Evolutionary conservation across 2,888 invertebrate species (phyloP).

Genomic region (Cheilosia vulpina): DNA sequence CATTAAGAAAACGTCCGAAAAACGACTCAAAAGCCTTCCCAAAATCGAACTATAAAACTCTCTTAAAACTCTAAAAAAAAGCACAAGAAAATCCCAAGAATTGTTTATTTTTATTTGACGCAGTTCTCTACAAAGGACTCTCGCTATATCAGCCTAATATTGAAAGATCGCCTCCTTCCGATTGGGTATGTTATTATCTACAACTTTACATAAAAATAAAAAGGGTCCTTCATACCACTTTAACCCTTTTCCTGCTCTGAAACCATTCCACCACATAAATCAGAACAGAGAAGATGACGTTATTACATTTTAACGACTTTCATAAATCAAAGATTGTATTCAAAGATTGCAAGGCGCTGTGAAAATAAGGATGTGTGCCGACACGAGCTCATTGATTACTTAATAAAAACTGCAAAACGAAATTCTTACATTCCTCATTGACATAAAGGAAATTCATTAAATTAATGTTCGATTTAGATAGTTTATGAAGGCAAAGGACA

Average conservation of each 20-base stretch:
- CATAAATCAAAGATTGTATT: slow-evolving; percentile 69
- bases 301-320: slow-evolving; percentile 64
- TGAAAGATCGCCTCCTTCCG: background rate
- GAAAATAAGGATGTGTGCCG: slow-evolving; percentile 23
- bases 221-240: background rate
- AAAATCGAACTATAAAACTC: too few relatives aligned
- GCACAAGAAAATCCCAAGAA: too few relatives aligned
- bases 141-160: background rate
- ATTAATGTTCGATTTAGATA: too few relatives aligned
- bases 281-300: slow-evolving; percentile 52
- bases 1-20: too few relatives aligned
- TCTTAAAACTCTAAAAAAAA: too few relatives aligned
- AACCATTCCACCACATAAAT: slow-evolving; percentile 40
- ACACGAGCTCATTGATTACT: slow-evolving; percentile 25
- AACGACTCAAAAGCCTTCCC: too few relatives aligned
- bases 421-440: too few relatives aligned
- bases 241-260: slow-evolving; percentile 24
- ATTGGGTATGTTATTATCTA: slow-evolving; percentile 3
- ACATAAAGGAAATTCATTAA: too few relatives aligned
- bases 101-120: background rate
- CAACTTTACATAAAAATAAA: background rate
- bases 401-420: background rate
- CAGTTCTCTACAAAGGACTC: background rate
- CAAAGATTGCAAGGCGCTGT: slow-evolving; percentile 33
- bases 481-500: too few relatives aligned